phyloP scores from a whole-genome alignment of 2,797 vertebrate species.

The Borostomias antarcticus region DNA sequence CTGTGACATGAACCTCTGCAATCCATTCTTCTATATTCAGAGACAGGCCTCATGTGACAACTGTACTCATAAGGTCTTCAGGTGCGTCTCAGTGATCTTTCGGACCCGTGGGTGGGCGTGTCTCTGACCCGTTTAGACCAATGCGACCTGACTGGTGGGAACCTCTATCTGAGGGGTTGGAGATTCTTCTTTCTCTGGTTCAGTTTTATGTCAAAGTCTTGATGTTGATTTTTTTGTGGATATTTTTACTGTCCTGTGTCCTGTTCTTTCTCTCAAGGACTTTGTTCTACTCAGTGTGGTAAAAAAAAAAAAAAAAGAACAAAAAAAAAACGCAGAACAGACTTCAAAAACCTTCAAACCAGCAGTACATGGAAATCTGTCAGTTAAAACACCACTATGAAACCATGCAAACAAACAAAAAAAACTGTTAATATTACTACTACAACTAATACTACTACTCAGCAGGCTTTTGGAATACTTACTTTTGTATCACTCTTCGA shows the following conservation, averaged over 20 bases:
- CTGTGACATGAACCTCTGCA: constrained; percentile 42
- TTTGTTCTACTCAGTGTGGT: constrained; percentile 45
- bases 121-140: constrained; percentile 17
- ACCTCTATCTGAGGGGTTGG: constrained; percentile 26
- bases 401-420: constrained; percentile 39
- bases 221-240: constrained; percentile 21
- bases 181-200: constrained; percentile 31
- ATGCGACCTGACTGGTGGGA: constrained; percentile 16
- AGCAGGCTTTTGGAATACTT: constrained; percentile 40
- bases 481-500: constrained; percentile 51
- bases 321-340: constrained; percentile 31
- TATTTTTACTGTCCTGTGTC: constrained; percentile 19
- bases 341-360: constrained; percentile 42
- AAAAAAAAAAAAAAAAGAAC: too few species aligned
- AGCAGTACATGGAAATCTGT: constrained; percentile 52
- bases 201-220: constrained; percentile 36
- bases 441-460: constrained; percentile 51
- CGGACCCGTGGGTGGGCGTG: constrained; percentile 7
- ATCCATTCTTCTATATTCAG: constrained; percentile 27
- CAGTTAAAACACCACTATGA: constrained; percentile 12
- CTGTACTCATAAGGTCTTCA: constrained; percentile 10
- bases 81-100: constrained; percentile 25
- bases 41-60: constrained; percentile 20
- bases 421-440: constrained; percentile 23
- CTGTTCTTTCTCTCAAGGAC: constrained; percentile 49